A percentile compares a stretch with the other conserved stretches of the same genome.
These are phyloP conservation scores for Dysdera silvatica DNA, from an alignment of 1,140 invertebrate species.

Conservation along the genomic window DNA sequence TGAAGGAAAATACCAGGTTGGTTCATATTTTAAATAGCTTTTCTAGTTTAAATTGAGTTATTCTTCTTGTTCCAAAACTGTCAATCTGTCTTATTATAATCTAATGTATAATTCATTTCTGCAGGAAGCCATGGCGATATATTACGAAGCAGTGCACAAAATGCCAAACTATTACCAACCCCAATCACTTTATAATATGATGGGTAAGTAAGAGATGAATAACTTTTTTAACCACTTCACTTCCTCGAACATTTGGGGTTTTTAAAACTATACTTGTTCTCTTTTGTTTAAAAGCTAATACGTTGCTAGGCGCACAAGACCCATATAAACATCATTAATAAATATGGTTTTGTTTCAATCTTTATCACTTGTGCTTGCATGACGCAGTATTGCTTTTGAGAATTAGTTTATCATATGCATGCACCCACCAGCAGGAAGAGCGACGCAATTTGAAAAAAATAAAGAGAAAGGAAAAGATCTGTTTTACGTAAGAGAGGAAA, in stretches of 20 bases:
- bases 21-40: neutral
- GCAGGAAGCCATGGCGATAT: constrained; percentile 76
- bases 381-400: no score
- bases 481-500: no score
- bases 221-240: neutral
- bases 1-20: constrained; percentile 58
- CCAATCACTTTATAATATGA: constrained; percentile 69
- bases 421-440: no score
- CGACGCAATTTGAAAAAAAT: no score
- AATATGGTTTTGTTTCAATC: no score
- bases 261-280: neutral
- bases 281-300: no score
- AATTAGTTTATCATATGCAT: no score
- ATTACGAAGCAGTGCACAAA: constrained; percentile 71
- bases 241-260: neutral
- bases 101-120: constrained; percentile 12
- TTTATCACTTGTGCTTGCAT: no score
- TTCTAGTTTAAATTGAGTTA: neutral
- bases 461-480: no score
- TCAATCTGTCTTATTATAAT: neutral
- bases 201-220: constrained; percentile 47
- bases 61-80: neutral
- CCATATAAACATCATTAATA: no score
- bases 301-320: no score
- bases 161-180: constrained; percentile 72